Evolutionary conservation across 2,888 invertebrate genomes (phyloP).

Genomic region (Buathra laborator): DNA sequence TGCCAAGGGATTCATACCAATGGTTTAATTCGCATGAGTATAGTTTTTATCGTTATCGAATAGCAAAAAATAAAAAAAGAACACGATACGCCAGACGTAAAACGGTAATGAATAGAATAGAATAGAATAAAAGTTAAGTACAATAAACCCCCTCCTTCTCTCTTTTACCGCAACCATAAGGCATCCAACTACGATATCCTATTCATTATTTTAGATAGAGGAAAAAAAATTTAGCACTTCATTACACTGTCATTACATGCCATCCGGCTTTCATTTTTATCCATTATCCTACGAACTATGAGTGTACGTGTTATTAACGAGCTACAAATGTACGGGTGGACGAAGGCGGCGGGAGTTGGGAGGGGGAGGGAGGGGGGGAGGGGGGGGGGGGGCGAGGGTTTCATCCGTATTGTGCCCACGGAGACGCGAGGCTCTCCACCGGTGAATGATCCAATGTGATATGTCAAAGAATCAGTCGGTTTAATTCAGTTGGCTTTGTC

Average conservation of each 20-base stretch:
- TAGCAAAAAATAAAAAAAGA: conserved; percentile 1
- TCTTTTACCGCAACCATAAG: conserved; percentile 1
- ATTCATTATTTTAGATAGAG: conserved; percentile 43
- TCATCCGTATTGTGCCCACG: neutral
- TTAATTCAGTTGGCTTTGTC: neutral
- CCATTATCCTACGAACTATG: conserved; percentile 7
- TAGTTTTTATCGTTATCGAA: conserved; percentile 18
- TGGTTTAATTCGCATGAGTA: conserved; percentile 17
- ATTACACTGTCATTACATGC: conserved; percentile 46
- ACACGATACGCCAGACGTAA: neutral
- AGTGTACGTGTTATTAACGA: conserved; percentile 22
- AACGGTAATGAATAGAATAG: neutral
- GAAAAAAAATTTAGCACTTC: conserved; percentile 27
- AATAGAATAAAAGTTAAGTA: conserved; percentile 16
- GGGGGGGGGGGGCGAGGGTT: neutral
- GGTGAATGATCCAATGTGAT: neutral
- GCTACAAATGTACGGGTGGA: neutral
- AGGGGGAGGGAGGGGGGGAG: neutral
- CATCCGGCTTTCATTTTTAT: conserved; percentile 18
- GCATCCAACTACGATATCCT: conserved; percentile 10
- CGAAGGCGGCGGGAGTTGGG: neutral
- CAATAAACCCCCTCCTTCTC: neutral
- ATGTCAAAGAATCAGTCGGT: neutral
- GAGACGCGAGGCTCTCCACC: neutral
- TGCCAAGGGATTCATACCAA: conserved; percentile 23